A percentile compares a stretch with the other conserved stretches of the same genome.
Evolutionary conservation across 2,113 vertebrate species (phyloP).

Genomic region (Harpagus bidentatus): DNA sequence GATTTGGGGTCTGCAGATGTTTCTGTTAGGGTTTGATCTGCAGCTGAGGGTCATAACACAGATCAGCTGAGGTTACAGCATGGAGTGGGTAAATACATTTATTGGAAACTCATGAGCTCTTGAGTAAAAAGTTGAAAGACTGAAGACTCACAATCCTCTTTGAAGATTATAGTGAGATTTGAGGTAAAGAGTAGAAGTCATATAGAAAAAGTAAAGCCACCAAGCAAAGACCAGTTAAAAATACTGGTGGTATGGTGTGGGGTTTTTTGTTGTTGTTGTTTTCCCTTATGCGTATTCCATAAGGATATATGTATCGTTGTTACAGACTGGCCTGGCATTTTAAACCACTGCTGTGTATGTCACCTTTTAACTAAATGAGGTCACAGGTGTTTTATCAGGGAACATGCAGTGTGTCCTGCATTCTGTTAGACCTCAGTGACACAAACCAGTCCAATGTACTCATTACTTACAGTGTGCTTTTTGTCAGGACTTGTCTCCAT

Average conservation of each 20-base stretch:
- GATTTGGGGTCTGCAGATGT: background rate
- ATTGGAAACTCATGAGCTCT: background rate
- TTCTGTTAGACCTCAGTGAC: background rate
- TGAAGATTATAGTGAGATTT: background rate
- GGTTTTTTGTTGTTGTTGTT: background rate
- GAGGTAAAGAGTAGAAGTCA: background rate
- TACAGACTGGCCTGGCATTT: background rate
- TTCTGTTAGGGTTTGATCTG: background rate
- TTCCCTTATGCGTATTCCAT: background rate
- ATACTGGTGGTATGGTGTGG: background rate
- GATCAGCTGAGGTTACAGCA: background rate
- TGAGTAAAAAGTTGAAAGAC: background rate
- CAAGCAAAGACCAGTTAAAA: background rate
- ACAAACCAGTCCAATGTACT: rapidly evolving
- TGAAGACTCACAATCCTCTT: background rate
- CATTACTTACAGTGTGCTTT: background rate
- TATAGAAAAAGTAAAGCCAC: background rate
- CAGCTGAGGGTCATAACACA: background rate
- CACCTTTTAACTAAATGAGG: background rate
- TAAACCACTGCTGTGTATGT: background rate
- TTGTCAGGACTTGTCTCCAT: background rate
- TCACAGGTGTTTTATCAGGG: background rate
- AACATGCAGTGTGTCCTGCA: rapidly evolving
- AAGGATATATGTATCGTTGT: rapidly evolving
- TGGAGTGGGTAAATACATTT: background rate